phyloP scores from a whole-genome alignment of 2,888 invertebrate species.

The Aporophyla nigra region DNA sequence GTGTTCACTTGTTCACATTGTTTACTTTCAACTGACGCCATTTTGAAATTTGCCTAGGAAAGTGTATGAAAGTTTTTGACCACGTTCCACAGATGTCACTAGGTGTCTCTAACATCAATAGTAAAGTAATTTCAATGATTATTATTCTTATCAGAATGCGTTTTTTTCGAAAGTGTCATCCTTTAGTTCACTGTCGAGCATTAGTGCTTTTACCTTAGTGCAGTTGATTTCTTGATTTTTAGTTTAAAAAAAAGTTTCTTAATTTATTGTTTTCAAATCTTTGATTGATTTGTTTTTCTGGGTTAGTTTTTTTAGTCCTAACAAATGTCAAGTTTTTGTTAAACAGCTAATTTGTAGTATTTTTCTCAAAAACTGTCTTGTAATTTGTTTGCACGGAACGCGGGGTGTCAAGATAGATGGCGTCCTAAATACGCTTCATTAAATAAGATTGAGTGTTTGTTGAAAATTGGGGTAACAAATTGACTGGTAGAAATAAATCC shows the following conservation, averaged over 20 bases:
- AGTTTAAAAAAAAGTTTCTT: not conserved
- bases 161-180: too few relatives aligned
- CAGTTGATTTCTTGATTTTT: not conserved
- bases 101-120: too few relatives aligned
- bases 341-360: constrained; percentile 36
- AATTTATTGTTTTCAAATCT: constrained; percentile 9
- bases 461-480: constrained; percentile 52
- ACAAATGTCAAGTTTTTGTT: constrained; percentile 10
- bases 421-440: constrained; percentile 49
- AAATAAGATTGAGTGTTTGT: constrained; percentile 56
- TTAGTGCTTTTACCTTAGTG: too few relatives aligned
- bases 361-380: constrained; percentile 33
- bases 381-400: constrained; percentile 38
- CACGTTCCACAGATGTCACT: too few relatives aligned
- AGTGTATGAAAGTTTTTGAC: too few relatives aligned
- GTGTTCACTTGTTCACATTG: too few relatives aligned
- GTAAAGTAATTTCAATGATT: too few relatives aligned
- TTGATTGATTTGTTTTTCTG: constrained; percentile 32
- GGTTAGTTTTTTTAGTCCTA: constrained; percentile 7
- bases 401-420: constrained; percentile 50
- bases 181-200: too few relatives aligned
- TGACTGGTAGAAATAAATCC: constrained; percentile 36
- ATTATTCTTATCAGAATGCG: too few relatives aligned
- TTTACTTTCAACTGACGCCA: too few relatives aligned
- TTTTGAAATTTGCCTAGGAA: too few relatives aligned